Percentiles rank a stretch among this genome's conserved stretches.
These are phyloP conservation scores for Illadopsis cleaveri DNA, from an alignment of 2,113 vertebrate species.

Conservation along the genomic window DNA sequence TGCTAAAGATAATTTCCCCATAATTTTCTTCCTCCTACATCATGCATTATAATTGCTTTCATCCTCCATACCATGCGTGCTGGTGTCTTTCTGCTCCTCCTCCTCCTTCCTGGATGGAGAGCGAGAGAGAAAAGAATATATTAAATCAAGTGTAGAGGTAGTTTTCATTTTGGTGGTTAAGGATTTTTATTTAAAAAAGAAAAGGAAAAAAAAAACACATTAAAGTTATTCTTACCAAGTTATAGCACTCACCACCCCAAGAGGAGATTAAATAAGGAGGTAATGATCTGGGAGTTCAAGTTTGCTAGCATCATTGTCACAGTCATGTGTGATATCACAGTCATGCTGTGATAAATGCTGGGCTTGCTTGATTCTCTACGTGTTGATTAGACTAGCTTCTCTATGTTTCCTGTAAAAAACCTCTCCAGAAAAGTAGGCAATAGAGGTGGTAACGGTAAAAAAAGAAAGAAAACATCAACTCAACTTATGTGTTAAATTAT, in stretches of 20 bases:
- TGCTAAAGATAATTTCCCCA: slow-evolving; percentile 39
- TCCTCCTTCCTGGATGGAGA: neutral
- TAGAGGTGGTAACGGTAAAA: neutral
- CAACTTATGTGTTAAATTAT: neutral
- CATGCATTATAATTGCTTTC: slow-evolving; percentile 23
- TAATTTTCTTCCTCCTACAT: slow-evolving; percentile 62
- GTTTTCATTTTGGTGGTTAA: neutral
- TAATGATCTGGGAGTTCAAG: neutral
- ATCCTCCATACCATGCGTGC: neutral
- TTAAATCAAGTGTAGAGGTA: slow-evolving; percentile 29
- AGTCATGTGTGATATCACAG: neutral
- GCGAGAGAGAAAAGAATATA: slow-evolving; percentile 1
- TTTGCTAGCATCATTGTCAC: neutral
- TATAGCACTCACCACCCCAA: neutral
- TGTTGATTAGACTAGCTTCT: neutral
- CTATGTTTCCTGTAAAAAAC: neutral
- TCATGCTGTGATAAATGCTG: neutral
- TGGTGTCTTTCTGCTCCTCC: slow-evolving; percentile 12
- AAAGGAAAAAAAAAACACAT: neutral
- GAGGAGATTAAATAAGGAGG: neutral
- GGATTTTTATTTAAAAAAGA: neutral
- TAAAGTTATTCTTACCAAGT: neutral
- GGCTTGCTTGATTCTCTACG: neutral
- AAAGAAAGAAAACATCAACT: neutral
- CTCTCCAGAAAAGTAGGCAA: neutral